phyloP scores from a whole-genome alignment of 2,888 invertebrate genomes.

The Volucella inanis region DNA sequence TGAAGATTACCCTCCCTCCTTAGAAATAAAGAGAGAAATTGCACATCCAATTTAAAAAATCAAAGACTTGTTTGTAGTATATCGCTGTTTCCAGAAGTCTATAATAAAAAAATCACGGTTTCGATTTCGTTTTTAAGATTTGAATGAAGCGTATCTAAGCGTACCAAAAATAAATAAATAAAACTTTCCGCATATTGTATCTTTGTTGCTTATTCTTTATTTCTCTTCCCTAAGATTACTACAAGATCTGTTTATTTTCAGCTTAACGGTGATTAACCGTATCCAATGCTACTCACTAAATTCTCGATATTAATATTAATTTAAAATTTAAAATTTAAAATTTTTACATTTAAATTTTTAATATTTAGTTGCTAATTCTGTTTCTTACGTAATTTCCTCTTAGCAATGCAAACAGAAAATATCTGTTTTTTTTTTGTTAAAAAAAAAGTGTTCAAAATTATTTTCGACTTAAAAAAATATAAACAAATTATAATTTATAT shows the following conservation, averaged over 20 bases:
- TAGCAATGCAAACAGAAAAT: no score
- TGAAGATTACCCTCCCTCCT: no score
- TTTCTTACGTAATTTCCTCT: not conserved
- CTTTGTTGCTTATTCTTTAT: conserved; percentile 55
- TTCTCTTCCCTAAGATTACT: conserved; percentile 55
- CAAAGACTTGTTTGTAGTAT: not conserved
- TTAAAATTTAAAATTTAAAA: conserved; percentile 14
- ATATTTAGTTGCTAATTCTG: conserved; percentile 9
- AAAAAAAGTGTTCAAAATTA: conserved; percentile 13
- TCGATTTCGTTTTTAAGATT: no score
- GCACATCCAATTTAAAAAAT: not conserved
- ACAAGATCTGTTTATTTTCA: conserved; percentile 41
- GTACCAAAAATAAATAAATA: no score
- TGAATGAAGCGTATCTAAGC: no score
- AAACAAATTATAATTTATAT: conserved; percentile 8
- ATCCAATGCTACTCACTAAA: conserved; percentile 47
- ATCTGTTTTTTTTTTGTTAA: not conserved
- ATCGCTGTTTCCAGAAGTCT: conserved; percentile 9
- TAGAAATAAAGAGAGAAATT: no score
- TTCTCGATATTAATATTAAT: conserved; percentile 21
- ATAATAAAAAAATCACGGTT: no score
- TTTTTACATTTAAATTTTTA: conserved; percentile 9
- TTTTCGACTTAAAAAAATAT: conserved; percentile 18
- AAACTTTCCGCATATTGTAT: not conserved
- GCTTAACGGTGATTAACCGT: conserved; percentile 53